phyloP scores from a whole-genome alignment of 2,888 invertebrate species.

The Timandra comae region DNA sequence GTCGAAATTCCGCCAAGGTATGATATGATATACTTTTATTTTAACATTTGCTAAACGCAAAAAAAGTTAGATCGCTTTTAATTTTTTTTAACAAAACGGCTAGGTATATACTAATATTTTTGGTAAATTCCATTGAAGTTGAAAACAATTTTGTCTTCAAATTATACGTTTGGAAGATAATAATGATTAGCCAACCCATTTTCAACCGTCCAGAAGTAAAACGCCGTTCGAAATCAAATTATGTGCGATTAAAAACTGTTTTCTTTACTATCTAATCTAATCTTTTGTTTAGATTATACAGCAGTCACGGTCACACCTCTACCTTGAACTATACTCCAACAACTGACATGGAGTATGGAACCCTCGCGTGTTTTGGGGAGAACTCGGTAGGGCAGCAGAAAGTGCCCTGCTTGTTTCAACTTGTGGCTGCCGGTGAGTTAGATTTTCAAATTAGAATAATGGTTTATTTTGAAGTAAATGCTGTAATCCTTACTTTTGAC shows the following conservation, averaged over 20 bases:
- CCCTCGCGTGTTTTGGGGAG: conserved; percentile 89
- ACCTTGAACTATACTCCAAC: conserved; percentile 87
- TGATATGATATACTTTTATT: conserved; percentile 5
- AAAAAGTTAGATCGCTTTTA: background rate
- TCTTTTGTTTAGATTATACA: conserved; percentile 59
- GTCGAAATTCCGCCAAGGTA: conserved; percentile 84
- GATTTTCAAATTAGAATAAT: too few species aligned
- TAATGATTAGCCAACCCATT: too few species aligned
- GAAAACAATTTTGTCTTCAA: too few species aligned
- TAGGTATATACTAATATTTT: too few species aligned
- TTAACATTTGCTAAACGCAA: background rate
- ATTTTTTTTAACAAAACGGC: background rate
- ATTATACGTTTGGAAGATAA: too few species aligned
- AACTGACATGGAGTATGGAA: conserved; percentile 92
- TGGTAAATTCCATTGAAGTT: too few species aligned
- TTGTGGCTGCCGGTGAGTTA: conserved; percentile 86
- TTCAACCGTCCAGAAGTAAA: background rate
- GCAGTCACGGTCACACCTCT: conserved; percentile 81
- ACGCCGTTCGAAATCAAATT: background rate
- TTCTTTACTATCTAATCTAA: background rate
- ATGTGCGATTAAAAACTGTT: too few species aligned
- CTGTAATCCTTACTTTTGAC: background rate
- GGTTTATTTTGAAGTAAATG: too few species aligned
- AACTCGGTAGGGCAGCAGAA: conserved; percentile 90
- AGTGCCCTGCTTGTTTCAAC: conserved; percentile 90